Evolutionary conservation across 2,113 vertebrate genomes (phyloP), one percentile per base, ranked within the genome.

Genomic region (Irena cyanogastra): DNA sequence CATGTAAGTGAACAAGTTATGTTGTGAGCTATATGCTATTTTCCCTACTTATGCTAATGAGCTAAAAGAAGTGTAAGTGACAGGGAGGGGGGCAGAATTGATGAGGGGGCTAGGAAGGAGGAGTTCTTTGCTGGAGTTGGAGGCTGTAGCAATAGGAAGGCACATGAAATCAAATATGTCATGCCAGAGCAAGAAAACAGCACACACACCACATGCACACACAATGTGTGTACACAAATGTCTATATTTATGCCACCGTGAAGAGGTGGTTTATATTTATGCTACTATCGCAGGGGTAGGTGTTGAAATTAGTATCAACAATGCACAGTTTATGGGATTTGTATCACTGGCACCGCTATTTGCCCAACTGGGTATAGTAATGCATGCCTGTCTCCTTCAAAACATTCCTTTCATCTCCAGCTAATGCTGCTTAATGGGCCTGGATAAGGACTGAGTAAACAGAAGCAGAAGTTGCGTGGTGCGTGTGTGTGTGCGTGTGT

Each of bases 191-290:
- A 14, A 60, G 52, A 47, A 76, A 69, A 45, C 31, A 85, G 44
- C 0, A 0, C 42, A 30, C 0, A 0, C 33, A 71, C 23, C n/a
- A 41, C 27, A 35, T 28, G 52, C 3, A 1, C 10, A 28, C 11
- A 15, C 13, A 30, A 16, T 60, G 13, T 50, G 10, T 39, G 27
- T 59, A 71, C 1, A 5, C 47, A 59, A 68, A 69, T 22, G 16
- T n/a, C 19, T 49, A 2, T 77, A 30, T 71, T 65, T 94, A 82
- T 60, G 56, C 39, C 49, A 19, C 64, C 70, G 19, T 70, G 63
- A 80, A 76, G 28, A 45, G 22, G 13, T 79, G 31, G 47, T 82
- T 57, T 85, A 18, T 93, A 61, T 87, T 87, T 75, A 60, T 75
- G 61, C 74, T 79, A 7, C 28, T 85, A 0, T 89, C 52, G 71